Percentiles rank a stretch among this genome's conserved stretches.
Conservation (phyloP, 2,113 vertebrate species). For the Oxyura jamaicensis region DNA sequence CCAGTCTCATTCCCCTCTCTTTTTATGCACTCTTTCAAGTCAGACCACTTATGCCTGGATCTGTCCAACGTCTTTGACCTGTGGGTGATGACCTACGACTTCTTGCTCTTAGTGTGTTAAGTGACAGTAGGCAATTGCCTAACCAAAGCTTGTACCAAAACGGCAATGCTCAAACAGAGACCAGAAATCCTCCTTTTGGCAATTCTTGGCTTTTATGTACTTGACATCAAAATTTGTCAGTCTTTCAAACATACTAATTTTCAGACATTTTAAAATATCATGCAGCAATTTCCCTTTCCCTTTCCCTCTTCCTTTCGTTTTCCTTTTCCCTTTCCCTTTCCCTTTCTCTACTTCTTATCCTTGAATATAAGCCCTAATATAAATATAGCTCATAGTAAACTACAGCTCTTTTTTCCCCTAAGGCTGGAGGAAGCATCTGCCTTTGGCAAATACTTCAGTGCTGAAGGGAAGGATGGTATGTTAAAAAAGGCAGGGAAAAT, state of each 20-base stretch:
- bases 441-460: background rate
- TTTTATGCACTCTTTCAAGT: background rate
- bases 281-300: rapidly evolving
- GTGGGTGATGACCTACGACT: background rate
- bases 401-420: background rate
- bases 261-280: background rate
- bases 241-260: background rate
- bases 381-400: background rate
- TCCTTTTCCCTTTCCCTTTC: background rate
- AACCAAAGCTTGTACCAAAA: background rate
- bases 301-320: too few species aligned
- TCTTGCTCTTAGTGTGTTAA: background rate
- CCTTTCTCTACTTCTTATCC: background rate
- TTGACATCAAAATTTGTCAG: background rate
- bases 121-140: background rate
- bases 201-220: background rate
- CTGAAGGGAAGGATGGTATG: background rate
- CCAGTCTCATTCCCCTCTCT: background rate
- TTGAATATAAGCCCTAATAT: background rate
- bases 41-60: background rate
- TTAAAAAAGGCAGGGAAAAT: background rate
- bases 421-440: background rate
- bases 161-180: background rate
- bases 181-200: background rate
- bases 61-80: background rate